A percentile compares a stretch with the other conserved stretches of the same genome.
Conservation (phyloP, 2,888 invertebrate species). For the Idaea aversata region DNA sequence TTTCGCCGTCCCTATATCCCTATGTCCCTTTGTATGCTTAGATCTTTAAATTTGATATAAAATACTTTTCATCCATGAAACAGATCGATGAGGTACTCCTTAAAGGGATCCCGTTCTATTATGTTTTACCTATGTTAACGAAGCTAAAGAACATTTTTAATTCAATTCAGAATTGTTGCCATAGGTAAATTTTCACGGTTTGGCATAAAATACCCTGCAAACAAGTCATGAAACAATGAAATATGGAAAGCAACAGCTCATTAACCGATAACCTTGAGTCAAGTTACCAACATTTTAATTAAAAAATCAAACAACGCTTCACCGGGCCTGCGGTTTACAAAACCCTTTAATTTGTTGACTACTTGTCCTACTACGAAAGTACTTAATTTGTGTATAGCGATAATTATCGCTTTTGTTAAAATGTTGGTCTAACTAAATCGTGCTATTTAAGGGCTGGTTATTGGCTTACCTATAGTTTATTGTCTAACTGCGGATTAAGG, state of each 20-base stretch:
- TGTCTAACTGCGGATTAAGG: too few species aligned
- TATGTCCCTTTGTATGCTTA: too few species aligned
- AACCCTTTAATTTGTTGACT: slow-evolving; percentile 55
- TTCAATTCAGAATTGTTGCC: neutral
- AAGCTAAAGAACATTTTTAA: too few species aligned
- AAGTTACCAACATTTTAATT: slow-evolving; percentile 70
- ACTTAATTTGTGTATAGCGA: neutral
- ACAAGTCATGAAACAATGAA: slow-evolving; percentile 33
- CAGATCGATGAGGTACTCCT: too few species aligned
- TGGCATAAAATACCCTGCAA: slow-evolving; percentile 7
- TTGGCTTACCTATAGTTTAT: too few species aligned
- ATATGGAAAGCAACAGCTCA: slow-evolving; percentile 60
- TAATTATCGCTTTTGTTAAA: neutral
- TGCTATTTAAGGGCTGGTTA: too few species aligned
- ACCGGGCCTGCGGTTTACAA: slow-evolving; percentile 63
- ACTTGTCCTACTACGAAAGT: slow-evolving; percentile 19
- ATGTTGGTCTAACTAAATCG: neutral
- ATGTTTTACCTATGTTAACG: too few species aligned
- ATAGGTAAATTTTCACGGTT: neutral
- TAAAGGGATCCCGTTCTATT: too few species aligned
- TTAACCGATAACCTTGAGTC: slow-evolving; percentile 66
- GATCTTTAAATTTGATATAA: too few species aligned
- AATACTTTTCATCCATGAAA: too few species aligned
- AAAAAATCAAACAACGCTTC: slow-evolving; percentile 68
- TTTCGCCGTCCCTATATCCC: too few species aligned